phyloP scores from a whole-genome alignment of 2,888 invertebrate genomes.

The Apoda limacodes region DNA sequence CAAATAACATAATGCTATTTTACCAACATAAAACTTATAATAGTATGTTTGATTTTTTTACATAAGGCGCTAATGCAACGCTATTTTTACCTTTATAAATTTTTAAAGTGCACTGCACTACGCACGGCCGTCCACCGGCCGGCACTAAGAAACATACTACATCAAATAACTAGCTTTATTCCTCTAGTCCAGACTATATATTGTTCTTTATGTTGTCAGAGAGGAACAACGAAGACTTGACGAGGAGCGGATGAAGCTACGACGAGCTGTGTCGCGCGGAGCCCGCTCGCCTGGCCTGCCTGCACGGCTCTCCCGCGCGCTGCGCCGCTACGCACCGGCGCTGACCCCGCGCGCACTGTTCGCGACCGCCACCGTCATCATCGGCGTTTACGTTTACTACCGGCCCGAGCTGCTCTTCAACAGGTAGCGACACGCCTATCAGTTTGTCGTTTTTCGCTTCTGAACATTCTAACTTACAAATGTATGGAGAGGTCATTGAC shows the following conservation, averaged over 20 bases:
- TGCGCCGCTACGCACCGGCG: neutral
- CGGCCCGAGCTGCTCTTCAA: slow-evolving; percentile 52
- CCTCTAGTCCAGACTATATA: neutral
- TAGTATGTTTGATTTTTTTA: no score
- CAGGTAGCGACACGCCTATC: slow-evolving; percentile 60
- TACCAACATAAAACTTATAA: no score
- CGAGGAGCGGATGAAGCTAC: slow-evolving; percentile 61
- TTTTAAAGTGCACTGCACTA: no score
- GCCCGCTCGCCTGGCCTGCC: slow-evolving; percentile 13
- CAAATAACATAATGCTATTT: no score
- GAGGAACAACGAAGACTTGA: slow-evolving; percentile 70
- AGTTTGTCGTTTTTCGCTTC: slow-evolving; percentile 50
- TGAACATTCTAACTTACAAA: no score
- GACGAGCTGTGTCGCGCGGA: slow-evolving; percentile 33
- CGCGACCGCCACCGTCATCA: slow-evolving; percentile 66
- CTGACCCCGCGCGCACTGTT: slow-evolving; percentile 32
- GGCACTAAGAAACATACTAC: neutral
- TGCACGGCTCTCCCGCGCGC: slow-evolving; percentile 22
- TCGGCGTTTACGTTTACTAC: slow-evolving; percentile 72
- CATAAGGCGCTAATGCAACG: no score
- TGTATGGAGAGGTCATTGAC: no score
- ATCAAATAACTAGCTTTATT: neutral
- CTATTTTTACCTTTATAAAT: no score
- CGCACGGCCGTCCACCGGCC: no score
- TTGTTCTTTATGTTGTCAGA: slow-evolving; percentile 49